phyloP scores from a whole-genome alignment of 2,888 invertebrate genomes.

The Leucophenga montana region DNA sequence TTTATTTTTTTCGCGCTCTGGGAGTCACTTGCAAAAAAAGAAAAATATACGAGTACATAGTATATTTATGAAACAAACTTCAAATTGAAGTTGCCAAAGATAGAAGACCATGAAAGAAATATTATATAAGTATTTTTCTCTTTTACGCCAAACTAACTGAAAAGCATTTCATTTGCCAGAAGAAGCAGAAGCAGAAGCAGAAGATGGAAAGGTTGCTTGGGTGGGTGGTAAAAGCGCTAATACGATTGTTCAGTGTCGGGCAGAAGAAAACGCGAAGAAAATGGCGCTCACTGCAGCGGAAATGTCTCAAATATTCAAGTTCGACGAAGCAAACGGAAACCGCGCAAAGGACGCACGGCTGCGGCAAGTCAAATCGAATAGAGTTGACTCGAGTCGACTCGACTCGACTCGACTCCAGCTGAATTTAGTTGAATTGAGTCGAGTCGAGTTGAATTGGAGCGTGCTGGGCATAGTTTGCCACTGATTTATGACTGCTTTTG shows the following conservation, averaged over 20 bases:
- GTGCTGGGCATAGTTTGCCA: conserved; percentile 27
- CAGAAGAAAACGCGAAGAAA: neutral
- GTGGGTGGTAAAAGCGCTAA: too few relatives aligned
- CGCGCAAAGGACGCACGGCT: neutral
- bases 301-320: conserved; percentile 16
- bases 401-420: too few relatives aligned
- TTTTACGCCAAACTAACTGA: conserved; percentile 9
- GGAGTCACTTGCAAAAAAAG: neutral
- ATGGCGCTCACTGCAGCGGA: conserved; percentile 18
- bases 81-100: conserved; percentile 26
- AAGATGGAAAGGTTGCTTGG: neutral
- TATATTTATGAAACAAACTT: conserved; percentile 26
- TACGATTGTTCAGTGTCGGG: too few relatives aligned
- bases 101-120: neutral
- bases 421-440: too few relatives aligned
- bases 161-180: conserved; percentile 21
- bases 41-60: neutral
- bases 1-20: neutral
- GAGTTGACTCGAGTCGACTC: too few relatives aligned
- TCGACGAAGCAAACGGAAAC: conserved; percentile 3
- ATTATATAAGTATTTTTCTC: conserved; percentile 16
- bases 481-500: conserved; percentile 19
- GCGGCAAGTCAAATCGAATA: neutral
- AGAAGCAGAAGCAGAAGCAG: neutral
- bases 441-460: neutral